A percentile compares a stretch with the other conserved stretches of the same genome.
These are phyloP conservation scores for Apis florea DNA, from an alignment of 1,140 invertebrate genomes.

Conservation along the genomic window DNA sequence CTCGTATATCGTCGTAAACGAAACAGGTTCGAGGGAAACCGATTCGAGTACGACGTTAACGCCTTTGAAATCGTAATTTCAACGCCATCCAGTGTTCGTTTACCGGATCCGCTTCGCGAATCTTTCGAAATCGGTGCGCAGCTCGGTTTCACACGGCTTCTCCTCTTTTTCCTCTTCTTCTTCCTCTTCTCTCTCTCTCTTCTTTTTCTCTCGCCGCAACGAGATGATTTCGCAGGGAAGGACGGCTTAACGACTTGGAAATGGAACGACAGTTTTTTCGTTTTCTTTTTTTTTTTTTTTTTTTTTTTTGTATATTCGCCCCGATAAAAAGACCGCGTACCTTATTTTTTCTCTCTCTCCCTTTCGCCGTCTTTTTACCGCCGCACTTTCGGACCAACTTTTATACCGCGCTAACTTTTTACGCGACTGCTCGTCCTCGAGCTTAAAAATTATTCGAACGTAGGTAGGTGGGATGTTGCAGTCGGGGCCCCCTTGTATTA, in stretches of 20 bases:
- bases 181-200: not conserved
- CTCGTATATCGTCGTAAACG: too few species aligned
- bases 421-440: not conserved
- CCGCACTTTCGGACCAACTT: not conserved
- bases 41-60: too few species aligned
- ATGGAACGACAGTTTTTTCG: constrained; percentile 6
- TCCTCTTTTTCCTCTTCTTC: not conserved
- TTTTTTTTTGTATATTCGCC: not conserved
- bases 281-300: too few species aligned
- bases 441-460: constrained; percentile 12
- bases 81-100: too few species aligned
- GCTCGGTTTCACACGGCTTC: too few species aligned
- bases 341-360: not conserved
- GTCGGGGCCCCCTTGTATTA: too few species aligned
- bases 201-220: not conserved
- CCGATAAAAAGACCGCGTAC: not conserved
- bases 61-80: too few species aligned
- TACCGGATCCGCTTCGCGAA: too few species aligned
- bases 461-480: not conserved
- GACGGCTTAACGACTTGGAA: constrained; percentile 14
- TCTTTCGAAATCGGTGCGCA: too few species aligned
- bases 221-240: constrained; percentile 7
- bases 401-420: constrained; percentile 7
- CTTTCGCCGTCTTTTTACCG: not conserved
- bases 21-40: too few species aligned